Evolutionary conservation across 2,113 vertebrate genomes (phyloP).

Genomic region (Dunckerocampus dactyliophorus): DNA sequence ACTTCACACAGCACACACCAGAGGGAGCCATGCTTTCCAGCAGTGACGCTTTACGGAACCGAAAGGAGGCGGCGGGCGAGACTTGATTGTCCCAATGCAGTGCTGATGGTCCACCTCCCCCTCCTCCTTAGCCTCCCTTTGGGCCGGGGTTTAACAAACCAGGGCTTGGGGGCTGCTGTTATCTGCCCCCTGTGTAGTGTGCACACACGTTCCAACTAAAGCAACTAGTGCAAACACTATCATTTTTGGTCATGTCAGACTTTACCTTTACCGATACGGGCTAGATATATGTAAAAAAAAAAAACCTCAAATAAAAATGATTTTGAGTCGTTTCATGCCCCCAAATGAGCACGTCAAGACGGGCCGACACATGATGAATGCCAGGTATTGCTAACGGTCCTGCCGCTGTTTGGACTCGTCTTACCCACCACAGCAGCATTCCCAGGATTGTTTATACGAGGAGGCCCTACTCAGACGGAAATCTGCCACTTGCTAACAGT

Average conservation of each 20-base stretch:
- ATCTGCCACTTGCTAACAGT: conserved; percentile 2
- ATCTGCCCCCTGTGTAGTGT: conserved; percentile 23
- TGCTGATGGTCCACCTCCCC: conserved; percentile 36
- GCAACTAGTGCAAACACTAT: too few relatives aligned
- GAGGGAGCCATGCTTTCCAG: conserved; percentile 59
- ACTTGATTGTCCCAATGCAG: conserved; percentile 49
- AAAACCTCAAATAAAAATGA: background rate
- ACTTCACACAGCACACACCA: conserved; percentile 63
- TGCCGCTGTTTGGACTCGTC: conserved; percentile 60
- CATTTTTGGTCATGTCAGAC: too few relatives aligned
- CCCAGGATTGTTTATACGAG: conserved; percentile 30
- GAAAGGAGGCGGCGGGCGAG: conserved; percentile 46
- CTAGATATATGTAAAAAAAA: too few relatives aligned
- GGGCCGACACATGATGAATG: conserved; percentile 51
- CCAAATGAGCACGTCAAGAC: conserved; percentile 14
- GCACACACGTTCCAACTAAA: conserved; percentile 33
- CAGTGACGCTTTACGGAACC: conserved; percentile 50
- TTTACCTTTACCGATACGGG: too few relatives aligned
- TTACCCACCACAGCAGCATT: conserved; percentile 45
- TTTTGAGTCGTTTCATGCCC: background rate
- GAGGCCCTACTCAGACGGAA: conserved; percentile 8
- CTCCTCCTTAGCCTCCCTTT: conserved; percentile 29
- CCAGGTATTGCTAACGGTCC: conserved; percentile 54
- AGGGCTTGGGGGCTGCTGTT: conserved; percentile 14
- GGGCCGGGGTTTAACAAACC: conserved; percentile 32